A percentile compares a stretch with the other conserved stretches of the same genome.
Conservation (phyloP, 1,140 invertebrate genomes). For the Sogatella furcifera region DNA sequence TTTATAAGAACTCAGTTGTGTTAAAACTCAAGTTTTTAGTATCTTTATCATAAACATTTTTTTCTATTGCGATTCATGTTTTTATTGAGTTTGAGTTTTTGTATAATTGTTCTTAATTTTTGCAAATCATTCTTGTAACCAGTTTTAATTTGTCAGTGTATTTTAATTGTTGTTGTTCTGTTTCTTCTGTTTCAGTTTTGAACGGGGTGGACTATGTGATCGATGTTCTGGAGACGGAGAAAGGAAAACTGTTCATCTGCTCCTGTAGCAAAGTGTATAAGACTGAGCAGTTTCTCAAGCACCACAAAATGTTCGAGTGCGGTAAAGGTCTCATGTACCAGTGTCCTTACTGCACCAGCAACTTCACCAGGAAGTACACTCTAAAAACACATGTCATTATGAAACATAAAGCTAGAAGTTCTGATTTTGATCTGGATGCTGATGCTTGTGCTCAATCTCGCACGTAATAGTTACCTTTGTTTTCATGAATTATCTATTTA, state of each 20-base stretch:
- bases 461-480: no score
- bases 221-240: background rate
- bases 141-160: no score
- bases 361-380: constrained; percentile 30
- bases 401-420: constrained; percentile 3
- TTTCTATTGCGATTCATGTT: no score
- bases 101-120: no score
- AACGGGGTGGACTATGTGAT: background rate
- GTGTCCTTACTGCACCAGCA: constrained; percentile 27
- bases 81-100: no score
- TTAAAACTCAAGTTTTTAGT: no score
- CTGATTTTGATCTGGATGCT: no score
- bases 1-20: no score
- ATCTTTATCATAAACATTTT: no score
- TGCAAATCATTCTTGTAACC: no score
- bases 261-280: constrained; percentile 14
- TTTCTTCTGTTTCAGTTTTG: background rate
- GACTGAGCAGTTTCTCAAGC: constrained; percentile 23
- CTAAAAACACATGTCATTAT: constrained; percentile 23
- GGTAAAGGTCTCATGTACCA: constrained; percentile 33
- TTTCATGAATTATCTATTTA: no score
- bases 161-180: background rate
- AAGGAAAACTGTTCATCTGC: background rate
- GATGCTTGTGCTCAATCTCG: no score
- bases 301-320: constrained; percentile 36